These are phyloP conservation scores for Rhodophaea formosa DNA, from an alignment of 2,888 invertebrate species.

Conservation along the genomic window DNA sequence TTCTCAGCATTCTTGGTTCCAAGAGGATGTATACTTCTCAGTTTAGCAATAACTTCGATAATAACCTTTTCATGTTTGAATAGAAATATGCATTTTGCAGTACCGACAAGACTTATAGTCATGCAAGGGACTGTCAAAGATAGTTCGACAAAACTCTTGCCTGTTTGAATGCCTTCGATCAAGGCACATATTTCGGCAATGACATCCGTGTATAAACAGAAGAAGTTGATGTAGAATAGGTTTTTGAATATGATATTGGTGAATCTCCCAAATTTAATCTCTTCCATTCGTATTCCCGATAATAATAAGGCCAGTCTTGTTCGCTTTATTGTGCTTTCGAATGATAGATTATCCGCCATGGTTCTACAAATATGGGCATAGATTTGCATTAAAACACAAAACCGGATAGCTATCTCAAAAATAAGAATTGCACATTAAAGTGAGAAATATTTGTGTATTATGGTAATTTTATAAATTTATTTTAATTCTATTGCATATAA, in stretches of 20 bases:
- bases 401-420: too few species aligned
- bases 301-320: slow-evolving; percentile 42
- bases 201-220: slow-evolving; percentile 47
- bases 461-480: too few species aligned
- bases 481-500: too few species aligned
- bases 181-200: slow-evolving; percentile 52
- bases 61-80: slow-evolving; percentile 41
- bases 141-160: slow-evolving; percentile 48
- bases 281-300: slow-evolving; percentile 47
- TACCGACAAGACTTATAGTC: slow-evolving; percentile 46
- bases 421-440: too few species aligned
- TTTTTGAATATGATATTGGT: slow-evolving; percentile 34
- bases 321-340: slow-evolving; percentile 40
- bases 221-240: slow-evolving; percentile 44
- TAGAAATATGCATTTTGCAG: slow-evolving; percentile 45
- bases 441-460: too few species aligned
- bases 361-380: not conserved
- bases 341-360: slow-evolving; percentile 30
- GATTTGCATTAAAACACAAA: slow-evolving; percentile 8
- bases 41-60: slow-evolving; percentile 37
- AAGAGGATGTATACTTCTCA: slow-evolving; percentile 52
- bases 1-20: too few species aligned
- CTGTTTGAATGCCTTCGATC: slow-evolving; percentile 41
- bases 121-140: slow-evolving; percentile 51
- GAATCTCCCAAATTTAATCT: slow-evolving; percentile 22